These are phyloP conservation scores for Panorpa germanica DNA, from an alignment of 2,888 invertebrate genomes.

Conservation along the genomic window DNA sequence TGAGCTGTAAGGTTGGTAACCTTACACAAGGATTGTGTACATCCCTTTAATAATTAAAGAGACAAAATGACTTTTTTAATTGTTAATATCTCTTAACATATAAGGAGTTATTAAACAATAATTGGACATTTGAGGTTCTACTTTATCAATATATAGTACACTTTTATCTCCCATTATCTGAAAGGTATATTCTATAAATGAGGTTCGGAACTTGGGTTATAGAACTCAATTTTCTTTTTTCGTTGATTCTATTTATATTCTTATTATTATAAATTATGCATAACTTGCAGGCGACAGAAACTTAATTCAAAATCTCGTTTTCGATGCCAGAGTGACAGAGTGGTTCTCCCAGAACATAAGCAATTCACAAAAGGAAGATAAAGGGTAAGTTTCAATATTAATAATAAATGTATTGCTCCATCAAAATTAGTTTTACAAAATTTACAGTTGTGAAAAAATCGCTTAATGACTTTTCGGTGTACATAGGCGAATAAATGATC, in stretches of 20 bases:
- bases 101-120: too few species aligned
- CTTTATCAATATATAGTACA: too few species aligned
- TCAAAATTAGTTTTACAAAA: slow-evolving; percentile 17
- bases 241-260: slow-evolving; percentile 4
- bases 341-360: slow-evolving; percentile 69
- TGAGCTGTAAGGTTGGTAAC: too few species aligned
- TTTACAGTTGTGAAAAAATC: neutral
- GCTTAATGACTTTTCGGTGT: too few species aligned
- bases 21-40: too few species aligned
- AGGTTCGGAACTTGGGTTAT: slow-evolving; percentile 17
- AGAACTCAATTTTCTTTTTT: slow-evolving; percentile 8
- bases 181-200: neutral
- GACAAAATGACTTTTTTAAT: too few species aligned
- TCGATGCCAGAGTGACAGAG: slow-evolving; percentile 73
- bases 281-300: slow-evolving; percentile 61
- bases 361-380: slow-evolving; percentile 50
- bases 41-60: too few species aligned
- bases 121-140: too few species aligned
- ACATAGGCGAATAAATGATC: too few species aligned
- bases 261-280: slow-evolving; percentile 6
- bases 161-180: too few species aligned
- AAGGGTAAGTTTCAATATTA: slow-evolving; percentile 30
- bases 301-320: slow-evolving; percentile 66
- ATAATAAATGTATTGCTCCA: slow-evolving; percentile 9
- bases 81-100: too few species aligned